A percentile compares a stretch with the other conserved stretches of the same genome.
phyloP scores from a whole-genome alignment of 1,140 invertebrate genomes.

The Bathynomus jamesi region DNA sequence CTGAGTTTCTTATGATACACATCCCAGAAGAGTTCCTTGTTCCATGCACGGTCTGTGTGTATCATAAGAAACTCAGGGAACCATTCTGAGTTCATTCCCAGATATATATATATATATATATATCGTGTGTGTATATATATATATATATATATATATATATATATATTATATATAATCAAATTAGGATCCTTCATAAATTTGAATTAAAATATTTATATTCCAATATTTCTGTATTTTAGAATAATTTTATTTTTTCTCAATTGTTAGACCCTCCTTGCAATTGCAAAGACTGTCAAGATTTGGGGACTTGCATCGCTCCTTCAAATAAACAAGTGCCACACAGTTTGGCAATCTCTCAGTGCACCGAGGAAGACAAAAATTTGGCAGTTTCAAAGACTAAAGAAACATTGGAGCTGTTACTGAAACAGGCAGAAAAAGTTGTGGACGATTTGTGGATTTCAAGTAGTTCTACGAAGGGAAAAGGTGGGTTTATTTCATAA shows the following conservation, averaged over 20 bases:
- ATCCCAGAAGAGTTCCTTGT: too few species aligned
- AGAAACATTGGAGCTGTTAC: neutral
- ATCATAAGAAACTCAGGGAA: too few species aligned
- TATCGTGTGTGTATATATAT: too few species aligned
- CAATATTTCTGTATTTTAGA: too few species aligned
- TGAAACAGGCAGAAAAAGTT: neutral
- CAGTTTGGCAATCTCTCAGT: neutral
- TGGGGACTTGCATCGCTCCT: neutral
- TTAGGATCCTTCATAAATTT: too few species aligned
- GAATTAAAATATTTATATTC: neutral
- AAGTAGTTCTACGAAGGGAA: neutral
- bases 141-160: conserved; percentile 2
- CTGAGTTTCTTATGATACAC: too few species aligned
- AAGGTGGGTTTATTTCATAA: neutral
- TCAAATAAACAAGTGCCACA: neutral
- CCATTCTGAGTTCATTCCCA: too few species aligned
- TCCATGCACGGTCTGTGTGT: too few species aligned
- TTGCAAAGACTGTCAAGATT: neutral
- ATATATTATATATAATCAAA: neutral
- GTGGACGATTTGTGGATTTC: neutral
- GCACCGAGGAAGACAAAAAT: neutral
- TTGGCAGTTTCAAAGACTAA: neutral
- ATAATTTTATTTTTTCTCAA: neutral
- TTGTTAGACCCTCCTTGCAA: neutral
- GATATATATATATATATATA: too few species aligned